Percentiles rank a stretch among this genome's conserved stretches.
phyloP scores from a whole-genome alignment of 2,888 invertebrate genomes.

The Candidula unifasciata region DNA sequence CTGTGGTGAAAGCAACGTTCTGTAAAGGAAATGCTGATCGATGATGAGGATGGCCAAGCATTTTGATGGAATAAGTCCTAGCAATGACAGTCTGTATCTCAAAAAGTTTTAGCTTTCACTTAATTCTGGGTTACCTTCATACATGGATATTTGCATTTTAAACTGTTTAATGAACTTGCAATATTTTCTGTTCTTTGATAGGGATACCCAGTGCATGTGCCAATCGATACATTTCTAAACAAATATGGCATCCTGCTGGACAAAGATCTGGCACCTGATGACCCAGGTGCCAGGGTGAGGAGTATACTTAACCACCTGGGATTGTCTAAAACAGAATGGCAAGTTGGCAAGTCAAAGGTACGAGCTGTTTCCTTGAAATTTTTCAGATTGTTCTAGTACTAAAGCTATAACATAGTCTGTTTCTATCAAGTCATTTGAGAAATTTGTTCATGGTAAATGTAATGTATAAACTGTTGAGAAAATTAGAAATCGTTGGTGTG shows the following conservation, averaged over 20 bases:
- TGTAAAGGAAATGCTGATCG: too few relatives aligned
- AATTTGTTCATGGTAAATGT: too few relatives aligned
- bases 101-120: too few relatives aligned
- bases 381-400: not conserved
- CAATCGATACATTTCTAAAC: constrained; percentile 63
- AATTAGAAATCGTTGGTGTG: too few relatives aligned
- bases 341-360: constrained; percentile 73
- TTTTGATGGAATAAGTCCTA: too few relatives aligned
- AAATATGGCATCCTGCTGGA: constrained; percentile 67
- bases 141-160: too few relatives aligned
- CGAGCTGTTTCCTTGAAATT: not conserved
- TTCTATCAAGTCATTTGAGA: not conserved
- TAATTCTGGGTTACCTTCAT: too few relatives aligned
- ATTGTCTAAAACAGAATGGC: constrained; percentile 70
- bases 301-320: constrained; percentile 63
- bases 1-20: too few relatives aligned
- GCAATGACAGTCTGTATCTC: too few relatives aligned
- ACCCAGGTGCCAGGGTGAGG: constrained; percentile 58
- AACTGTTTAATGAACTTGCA: not conserved
- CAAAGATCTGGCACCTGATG: constrained; percentile 46
- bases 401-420: not conserved
- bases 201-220: constrained; percentile 73
- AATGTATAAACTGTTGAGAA: too few relatives aligned
- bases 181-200: constrained; percentile 43
- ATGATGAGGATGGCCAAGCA: too few relatives aligned